Percentiles rank a stretch among this genome's conserved stretches.
Evolutionary conservation across 2,888 invertebrate species (phyloP).

Genomic region (Hypena proboscidalis): DNA sequence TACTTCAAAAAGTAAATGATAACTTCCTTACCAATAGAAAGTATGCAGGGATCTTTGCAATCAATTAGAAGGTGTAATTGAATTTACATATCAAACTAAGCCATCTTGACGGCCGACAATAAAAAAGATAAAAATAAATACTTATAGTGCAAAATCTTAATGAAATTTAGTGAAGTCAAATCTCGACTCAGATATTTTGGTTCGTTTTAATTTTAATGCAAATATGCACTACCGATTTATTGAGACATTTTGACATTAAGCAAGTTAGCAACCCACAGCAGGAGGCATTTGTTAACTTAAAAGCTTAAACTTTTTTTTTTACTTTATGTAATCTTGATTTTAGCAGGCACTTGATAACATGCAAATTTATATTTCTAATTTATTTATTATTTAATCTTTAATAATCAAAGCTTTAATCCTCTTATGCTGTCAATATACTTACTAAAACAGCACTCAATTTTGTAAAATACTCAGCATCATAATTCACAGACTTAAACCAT

Average conservation of each 20-base stretch:
- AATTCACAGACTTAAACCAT: too few relatives aligned
- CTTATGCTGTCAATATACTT: too few relatives aligned
- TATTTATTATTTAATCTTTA: too few relatives aligned
- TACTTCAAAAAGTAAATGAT: slow-evolving; percentile 44
- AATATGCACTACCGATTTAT: background rate
- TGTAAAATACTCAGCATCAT: too few relatives aligned
- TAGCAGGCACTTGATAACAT: too few relatives aligned
- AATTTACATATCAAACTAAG: slow-evolving; percentile 44
- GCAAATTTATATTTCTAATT: too few relatives aligned
- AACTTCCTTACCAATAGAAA: slow-evolving; percentile 62
- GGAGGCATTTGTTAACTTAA: slow-evolving; percentile 11
- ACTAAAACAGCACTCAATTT: too few relatives aligned
- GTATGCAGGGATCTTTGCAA: slow-evolving; percentile 43
- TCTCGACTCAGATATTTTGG: slow-evolving; percentile 16
- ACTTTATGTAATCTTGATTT: background rate
- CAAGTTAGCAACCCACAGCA: slow-evolving; percentile 8
- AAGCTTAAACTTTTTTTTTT: background rate
- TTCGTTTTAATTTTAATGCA: background rate
- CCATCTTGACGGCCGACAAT: slow-evolving; percentile 34
- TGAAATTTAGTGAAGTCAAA: slow-evolving; percentile 16
- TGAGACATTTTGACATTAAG: slow-evolving; percentile 1
- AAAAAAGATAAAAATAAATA: too few relatives aligned
- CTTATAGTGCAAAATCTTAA: too few relatives aligned
- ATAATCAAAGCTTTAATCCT: too few relatives aligned
- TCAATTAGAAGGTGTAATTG: slow-evolving; percentile 30